Evolutionary conservation across 2,797 vertebrate genomes (phyloP).

Genomic region (Mus spretus): DNA sequence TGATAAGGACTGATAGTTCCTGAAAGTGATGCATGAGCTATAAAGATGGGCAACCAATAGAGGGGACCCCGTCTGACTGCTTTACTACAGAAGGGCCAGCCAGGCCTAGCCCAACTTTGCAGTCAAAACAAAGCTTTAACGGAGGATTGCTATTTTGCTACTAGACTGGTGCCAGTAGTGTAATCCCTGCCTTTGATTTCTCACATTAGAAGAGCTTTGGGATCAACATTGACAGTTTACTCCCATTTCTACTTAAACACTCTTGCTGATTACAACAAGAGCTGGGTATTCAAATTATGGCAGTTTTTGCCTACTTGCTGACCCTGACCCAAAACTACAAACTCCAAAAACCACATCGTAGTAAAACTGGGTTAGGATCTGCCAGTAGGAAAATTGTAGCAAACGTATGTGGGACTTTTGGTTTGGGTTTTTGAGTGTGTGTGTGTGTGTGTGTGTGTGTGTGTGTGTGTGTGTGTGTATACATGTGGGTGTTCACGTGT

Average conservation of each 20-base stretch:
- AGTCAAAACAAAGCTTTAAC: neutral
- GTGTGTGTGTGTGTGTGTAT: neutral
- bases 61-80: rapidly evolving
- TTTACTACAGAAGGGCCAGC: neutral
- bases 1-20: neutral
- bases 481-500: neutral
- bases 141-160: neutral
- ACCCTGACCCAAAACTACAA: neutral
- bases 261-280: neutral
- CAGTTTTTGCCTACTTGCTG: neutral
- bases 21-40: neutral
- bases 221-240: neutral
- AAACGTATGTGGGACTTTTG: neutral
- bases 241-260: neutral
- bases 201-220: neutral
- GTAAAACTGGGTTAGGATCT: neutral
- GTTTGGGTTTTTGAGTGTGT: neutral
- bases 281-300: neutral
- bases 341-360: neutral
- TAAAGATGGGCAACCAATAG: rapidly evolving
- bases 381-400: neutral
- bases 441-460: neutral
- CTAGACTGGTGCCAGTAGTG: neutral
- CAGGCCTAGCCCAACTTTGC: too few relatives aligned
- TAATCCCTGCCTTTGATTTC: neutral